phyloP scores from a whole-genome alignment of 2,113 vertebrate genomes.

The Brachyhypopomus occidentalis region DNA sequence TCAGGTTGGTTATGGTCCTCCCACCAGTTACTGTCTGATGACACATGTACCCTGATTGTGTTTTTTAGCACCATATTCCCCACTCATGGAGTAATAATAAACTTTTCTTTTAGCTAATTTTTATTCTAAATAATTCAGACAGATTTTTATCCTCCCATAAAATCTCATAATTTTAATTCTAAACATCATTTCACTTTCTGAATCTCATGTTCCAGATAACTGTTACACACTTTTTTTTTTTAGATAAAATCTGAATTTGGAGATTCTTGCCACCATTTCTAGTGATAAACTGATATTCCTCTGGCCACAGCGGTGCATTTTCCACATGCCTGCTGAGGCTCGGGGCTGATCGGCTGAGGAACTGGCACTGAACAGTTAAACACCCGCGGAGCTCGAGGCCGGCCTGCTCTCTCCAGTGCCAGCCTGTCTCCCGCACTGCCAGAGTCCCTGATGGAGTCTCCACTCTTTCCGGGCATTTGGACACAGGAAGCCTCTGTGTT shows the following conservation, averaged over 20 bases:
- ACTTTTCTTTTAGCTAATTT: not conserved
- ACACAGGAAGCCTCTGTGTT: slow-evolving; percentile 11
- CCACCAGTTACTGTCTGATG: not conserved
- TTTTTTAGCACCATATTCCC: not conserved
- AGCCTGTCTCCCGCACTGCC: slow-evolving; percentile 15
- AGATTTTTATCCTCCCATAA: too few relatives aligned
- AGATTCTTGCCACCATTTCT: slow-evolving; percentile 7
- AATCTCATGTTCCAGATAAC: not conserved
- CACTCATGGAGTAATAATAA: not conserved
- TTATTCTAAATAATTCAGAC: not conserved
- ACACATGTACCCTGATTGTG: not conserved
- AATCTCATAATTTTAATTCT: too few relatives aligned
- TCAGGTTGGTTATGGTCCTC: not conserved
- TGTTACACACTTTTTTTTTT: not conserved
- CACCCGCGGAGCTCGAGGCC: not conserved
- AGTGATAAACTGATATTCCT: not conserved
- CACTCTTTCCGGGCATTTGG: slow-evolving; percentile 31
- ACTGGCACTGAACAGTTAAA: slow-evolving; percentile 36
- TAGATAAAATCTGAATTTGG: not conserved
- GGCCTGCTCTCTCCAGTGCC: slow-evolving; percentile 24
- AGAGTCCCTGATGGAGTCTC: slow-evolving; percentile 23
- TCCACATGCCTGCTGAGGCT: slow-evolving; percentile 40
- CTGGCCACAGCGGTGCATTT: not conserved
- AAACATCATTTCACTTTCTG: not conserved
- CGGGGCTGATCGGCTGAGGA: slow-evolving; percentile 41